Conservation (phyloP, 2,113 vertebrate species). For the Nesoenas mayeri region DNA sequence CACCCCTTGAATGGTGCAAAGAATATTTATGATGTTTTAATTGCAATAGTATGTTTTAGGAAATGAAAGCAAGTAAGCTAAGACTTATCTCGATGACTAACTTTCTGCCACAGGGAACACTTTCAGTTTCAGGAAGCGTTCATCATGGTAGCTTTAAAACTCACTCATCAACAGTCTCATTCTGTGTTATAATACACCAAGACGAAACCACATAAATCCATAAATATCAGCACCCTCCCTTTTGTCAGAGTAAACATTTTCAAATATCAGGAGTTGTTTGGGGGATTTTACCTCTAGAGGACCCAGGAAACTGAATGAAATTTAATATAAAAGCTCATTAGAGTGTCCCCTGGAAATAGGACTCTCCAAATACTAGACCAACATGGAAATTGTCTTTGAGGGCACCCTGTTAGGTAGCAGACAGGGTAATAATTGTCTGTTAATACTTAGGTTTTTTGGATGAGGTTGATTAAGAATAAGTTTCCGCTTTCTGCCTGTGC, state of each 20-base stretch:
- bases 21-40: not conserved
- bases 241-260: not conserved
- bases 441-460: not conserved
- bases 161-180: not conserved
- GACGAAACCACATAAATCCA: not conserved
- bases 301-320: not conserved
- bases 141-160: not conserved
- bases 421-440: not conserved
- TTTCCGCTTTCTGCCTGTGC: not conserved
- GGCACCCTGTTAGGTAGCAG: not conserved
- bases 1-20: not conserved
- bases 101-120: not conserved
- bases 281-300: not conserved
- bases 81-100: not conserved
- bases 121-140: not conserved
- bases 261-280: not conserved
- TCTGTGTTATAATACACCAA: not conserved
- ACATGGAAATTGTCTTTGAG: not conserved
- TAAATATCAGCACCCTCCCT: not conserved
- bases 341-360: not conserved
- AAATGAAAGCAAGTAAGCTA: not conserved
- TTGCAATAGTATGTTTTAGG: not conserved
- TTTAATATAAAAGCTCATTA: not conserved
- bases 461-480: not conserved
- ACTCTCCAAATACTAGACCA: not conserved